These are phyloP conservation scores for Bacillus rossius DNA, from an alignment of 1,140 invertebrate genomes.

Conservation along the genomic window DNA sequence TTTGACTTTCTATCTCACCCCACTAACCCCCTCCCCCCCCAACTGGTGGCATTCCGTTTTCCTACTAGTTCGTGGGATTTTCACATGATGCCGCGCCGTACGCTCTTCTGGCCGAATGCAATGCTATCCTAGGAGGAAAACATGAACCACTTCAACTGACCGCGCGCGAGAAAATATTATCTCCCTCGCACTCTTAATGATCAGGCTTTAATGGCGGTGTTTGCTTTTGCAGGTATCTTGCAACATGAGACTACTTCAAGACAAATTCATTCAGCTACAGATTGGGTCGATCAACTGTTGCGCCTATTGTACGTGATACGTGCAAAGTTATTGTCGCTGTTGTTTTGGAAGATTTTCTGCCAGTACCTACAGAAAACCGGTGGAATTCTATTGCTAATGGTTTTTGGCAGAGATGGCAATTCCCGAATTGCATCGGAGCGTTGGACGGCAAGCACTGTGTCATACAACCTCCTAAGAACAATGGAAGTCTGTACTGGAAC, in stretches of 20 bases:
- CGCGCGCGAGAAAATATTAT: too few relatives aligned
- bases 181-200: too few relatives aligned
- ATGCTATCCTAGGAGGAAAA: too few relatives aligned
- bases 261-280: conserved; percentile 22
- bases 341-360: too few relatives aligned
- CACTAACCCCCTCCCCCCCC: too few relatives aligned
- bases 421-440: conserved; percentile 41
- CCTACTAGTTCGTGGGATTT: too few relatives aligned
- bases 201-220: background rate
- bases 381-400: conserved; percentile 29
- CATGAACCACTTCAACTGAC: too few relatives aligned
- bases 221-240: conserved; percentile 23
- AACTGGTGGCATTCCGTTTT: too few relatives aligned
- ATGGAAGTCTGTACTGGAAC: conserved; percentile 37
- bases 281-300: conserved; percentile 25
- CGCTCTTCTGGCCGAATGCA: too few relatives aligned
- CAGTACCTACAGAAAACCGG: conserved; percentile 22
- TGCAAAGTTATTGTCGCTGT: conserved; percentile 20
- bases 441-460: conserved; percentile 37
- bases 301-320: conserved; percentile 22
- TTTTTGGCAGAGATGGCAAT: conserved; percentile 37
- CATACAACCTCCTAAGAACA: conserved; percentile 26
- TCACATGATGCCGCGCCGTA: too few relatives aligned
- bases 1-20: too few relatives aligned
- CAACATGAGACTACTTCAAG: conserved; percentile 17